A percentile compares a stretch with the other conserved stretches of the same genome.
Conservation (phyloP, 2,113 vertebrate genomes). For the Peromyscus californicus region DNA sequence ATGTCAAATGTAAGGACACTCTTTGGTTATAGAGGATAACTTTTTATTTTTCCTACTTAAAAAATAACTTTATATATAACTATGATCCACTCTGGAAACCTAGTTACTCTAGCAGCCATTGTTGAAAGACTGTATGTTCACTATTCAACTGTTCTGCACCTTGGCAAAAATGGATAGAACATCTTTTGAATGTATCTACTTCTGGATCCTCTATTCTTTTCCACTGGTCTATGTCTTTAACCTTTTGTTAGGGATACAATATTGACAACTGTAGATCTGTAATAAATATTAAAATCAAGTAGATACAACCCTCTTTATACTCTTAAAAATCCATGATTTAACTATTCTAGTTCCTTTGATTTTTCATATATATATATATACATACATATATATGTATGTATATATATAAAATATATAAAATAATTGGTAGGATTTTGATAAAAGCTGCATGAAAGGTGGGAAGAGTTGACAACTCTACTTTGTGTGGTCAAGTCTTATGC, state of each 20-base stretch:
- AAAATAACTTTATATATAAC: conserved; percentile 1
- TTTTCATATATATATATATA: neutral
- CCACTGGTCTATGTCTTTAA: neutral
- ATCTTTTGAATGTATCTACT: neutral
- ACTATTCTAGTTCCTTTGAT: neutral
- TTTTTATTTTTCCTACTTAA: neutral
- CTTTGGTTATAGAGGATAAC: neutral
- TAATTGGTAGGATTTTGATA: neutral
- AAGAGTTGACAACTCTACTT: neutral
- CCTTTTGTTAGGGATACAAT: neutral
- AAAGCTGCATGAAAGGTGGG: neutral
- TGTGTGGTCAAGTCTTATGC: neutral
- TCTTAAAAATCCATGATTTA: conserved; percentile 1
- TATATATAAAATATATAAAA: too few species aligned
- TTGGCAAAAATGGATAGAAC: neutral
- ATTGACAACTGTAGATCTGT: neutral
- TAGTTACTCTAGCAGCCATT: neutral
- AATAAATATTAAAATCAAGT: conserved; percentile 4
- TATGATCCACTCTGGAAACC: neutral
- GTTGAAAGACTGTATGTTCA: neutral
- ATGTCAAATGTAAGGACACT: neutral
- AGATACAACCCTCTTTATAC: neutral
- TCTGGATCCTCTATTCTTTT: neutral
- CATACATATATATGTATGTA: too few species aligned
- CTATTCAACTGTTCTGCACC: neutral